Percentiles rank a stretch among this genome's conserved stretches.
These are phyloP conservation scores for Acanthosoma haemorrhoidale DNA, from an alignment of 2,888 invertebrate species.

Conservation along the genomic window DNA sequence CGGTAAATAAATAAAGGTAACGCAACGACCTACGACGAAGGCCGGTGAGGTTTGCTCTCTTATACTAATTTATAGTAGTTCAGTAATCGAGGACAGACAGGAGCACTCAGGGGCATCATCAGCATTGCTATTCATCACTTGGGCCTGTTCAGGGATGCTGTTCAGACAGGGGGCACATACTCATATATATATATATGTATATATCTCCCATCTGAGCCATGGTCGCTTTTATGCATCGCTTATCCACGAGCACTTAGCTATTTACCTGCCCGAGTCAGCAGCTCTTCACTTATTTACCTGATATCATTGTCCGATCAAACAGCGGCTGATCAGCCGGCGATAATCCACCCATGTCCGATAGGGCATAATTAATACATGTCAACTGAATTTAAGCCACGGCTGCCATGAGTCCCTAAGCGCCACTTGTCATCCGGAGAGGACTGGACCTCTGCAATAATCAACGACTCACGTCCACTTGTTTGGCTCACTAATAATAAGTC, in stretches of 20 bases:
- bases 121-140: conserved; percentile 8
- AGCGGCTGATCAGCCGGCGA: not conserved
- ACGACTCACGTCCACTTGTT: too few relatives aligned
- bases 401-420: not conserved
- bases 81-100: too few relatives aligned
- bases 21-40: too few relatives aligned
- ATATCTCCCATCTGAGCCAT: not conserved
- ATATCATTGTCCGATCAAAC: conserved; percentile 7
- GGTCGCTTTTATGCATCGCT: not conserved
- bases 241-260: not conserved
- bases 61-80: too few relatives aligned
- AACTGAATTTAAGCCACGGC: not conserved
- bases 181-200: too few relatives aligned
- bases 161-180: not conserved
- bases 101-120: conserved; percentile 4
- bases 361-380: conserved; percentile 14
- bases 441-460: too few relatives aligned
- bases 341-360: not conserved
- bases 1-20: too few relatives aligned
- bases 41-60: too few relatives aligned
- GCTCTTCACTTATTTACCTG: conserved; percentile 3
- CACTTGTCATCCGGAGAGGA: too few relatives aligned
- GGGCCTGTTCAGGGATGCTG: not conserved
- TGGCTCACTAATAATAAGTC: too few relatives aligned
- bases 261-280: not conserved